phyloP scores from a whole-genome alignment of 2,888 invertebrate genomes.

The Trachelus iudaicus region DNA sequence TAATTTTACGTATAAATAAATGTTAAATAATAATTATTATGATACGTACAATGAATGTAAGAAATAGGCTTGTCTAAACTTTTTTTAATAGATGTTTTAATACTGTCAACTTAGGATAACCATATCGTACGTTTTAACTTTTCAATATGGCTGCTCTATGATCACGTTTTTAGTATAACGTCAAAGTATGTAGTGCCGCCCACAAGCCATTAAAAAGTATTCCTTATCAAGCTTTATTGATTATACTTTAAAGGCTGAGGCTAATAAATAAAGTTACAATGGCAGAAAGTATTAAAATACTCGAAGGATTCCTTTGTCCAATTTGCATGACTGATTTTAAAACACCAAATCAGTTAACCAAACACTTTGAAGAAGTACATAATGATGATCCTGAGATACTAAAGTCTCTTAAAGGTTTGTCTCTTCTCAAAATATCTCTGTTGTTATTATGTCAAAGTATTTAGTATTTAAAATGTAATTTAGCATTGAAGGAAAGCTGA shows the following conservation, averaged over 20 bases:
- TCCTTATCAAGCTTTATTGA: background rate
- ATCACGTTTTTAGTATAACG: slow-evolving; percentile 17
- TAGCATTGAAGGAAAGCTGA: too few relatives aligned
- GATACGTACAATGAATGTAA: too few relatives aligned
- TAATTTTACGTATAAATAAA: too few relatives aligned
- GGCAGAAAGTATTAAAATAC: slow-evolving; percentile 72
- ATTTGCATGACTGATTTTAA: slow-evolving; percentile 93
- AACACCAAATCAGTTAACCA: slow-evolving; percentile 83
- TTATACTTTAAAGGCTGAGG: background rate
- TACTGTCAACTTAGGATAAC: too few relatives aligned
- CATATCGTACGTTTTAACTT: too few relatives aligned
- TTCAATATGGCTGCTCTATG: slow-evolving; percentile 35
- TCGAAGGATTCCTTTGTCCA: slow-evolving; percentile 96
- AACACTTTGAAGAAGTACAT: slow-evolving; percentile 91
- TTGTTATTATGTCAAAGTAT: too few relatives aligned
- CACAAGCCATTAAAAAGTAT: slow-evolving; percentile 8
- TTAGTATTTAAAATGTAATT: too few relatives aligned
- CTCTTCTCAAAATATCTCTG: background rate
- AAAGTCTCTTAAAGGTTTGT: slow-evolving; percentile 79
- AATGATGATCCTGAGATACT: slow-evolving; percentile 87
- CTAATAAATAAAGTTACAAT: slow-evolving; percentile 24
- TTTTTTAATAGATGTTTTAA: too few relatives aligned
- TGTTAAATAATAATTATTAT: too few relatives aligned
- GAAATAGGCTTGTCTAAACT: too few relatives aligned
- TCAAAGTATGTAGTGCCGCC: slow-evolving; percentile 22